Evolutionary conservation across 2,888 invertebrate species (phyloP).

Genomic region (Coremacera marginata): DNA sequence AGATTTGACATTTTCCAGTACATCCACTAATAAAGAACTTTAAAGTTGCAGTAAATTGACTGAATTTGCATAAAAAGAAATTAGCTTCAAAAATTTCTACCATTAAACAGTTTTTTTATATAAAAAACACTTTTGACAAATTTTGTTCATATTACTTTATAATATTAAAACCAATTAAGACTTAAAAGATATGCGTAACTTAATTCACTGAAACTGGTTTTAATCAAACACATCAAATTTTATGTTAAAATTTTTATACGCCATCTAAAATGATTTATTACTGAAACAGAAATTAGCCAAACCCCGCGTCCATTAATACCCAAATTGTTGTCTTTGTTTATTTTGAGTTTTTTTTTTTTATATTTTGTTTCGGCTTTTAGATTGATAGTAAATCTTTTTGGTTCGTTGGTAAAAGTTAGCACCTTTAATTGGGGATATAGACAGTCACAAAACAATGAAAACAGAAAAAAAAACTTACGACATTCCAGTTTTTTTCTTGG

Average conservation of each 20-base stretch:
- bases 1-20: too few relatives aligned
- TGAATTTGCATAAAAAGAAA: too few relatives aligned
- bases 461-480: not conserved
- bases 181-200: not conserved
- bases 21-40: too few relatives aligned
- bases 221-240: not conserved
- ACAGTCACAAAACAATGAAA: not conserved
- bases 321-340: not conserved
- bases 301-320: not conserved
- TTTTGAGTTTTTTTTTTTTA: not conserved
- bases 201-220: not conserved
- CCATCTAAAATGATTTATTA: slow-evolving; percentile 12
- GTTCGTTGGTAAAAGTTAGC: slow-evolving; percentile 33
- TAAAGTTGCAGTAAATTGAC: too few relatives aligned
- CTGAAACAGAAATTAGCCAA: slow-evolving; percentile 16
- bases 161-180: too few relatives aligned
- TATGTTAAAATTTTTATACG: not conserved
- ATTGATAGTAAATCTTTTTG: slow-evolving; percentile 23
- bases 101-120: too few relatives aligned
- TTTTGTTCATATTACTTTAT: too few relatives aligned
- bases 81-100: too few relatives aligned
- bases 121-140: too few relatives aligned
- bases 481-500: not conserved
- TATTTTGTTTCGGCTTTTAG: not conserved
- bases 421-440: slow-evolving; percentile 30